Conservation (phyloP, 2,888 invertebrate species). For the Stegana nigrithorax region DNA sequence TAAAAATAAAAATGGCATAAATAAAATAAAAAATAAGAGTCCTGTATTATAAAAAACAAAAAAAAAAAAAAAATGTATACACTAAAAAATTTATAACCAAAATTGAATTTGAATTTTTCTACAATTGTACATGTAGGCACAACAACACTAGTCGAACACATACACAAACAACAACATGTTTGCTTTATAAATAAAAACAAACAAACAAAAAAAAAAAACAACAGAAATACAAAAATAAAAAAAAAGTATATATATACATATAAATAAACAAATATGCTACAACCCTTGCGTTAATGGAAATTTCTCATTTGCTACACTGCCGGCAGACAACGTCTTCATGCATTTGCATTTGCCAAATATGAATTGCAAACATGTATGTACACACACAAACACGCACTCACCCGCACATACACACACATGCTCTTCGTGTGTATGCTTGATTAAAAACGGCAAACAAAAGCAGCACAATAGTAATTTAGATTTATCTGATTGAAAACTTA, state of each 20-base stretch:
- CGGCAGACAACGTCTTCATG: too few species aligned
- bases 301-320: too few species aligned
- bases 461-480: constrained; percentile 40
- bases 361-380: background rate
- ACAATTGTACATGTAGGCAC: background rate
- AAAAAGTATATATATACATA: background rate
- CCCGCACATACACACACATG: background rate
- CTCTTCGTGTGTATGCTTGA: too few species aligned
- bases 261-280: background rate
- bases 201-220: background rate
- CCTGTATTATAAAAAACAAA: too few species aligned
- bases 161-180: too few species aligned
- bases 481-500: constrained; percentile 33
- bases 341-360: too few species aligned
- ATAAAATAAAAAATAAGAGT: too few species aligned
- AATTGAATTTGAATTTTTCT: background rate
- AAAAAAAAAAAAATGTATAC: too few species aligned
- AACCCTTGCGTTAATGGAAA: too few species aligned
- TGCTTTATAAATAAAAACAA: background rate
- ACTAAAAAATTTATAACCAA: too few species aligned
- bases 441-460: background rate
- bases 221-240: background rate
- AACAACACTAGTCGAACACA: too few species aligned
- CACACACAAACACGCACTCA: background rate
- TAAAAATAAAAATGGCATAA: too few species aligned